Conservation (phyloP, 1,140 invertebrate species). For the Pectinophora gossypiella region DNA sequence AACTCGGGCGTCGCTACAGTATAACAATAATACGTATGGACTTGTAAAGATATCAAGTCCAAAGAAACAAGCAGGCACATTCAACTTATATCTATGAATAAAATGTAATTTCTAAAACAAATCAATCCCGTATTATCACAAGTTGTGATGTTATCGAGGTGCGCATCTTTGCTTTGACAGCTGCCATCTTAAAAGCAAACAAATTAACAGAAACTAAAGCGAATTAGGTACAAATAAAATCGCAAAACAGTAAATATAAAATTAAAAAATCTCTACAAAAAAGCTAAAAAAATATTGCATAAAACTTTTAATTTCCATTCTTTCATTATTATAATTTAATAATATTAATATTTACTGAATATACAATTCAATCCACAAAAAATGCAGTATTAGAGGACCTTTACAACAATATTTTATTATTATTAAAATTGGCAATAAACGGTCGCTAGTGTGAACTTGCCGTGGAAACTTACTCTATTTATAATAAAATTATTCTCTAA, state of each 20-base stretch:
- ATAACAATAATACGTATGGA: conserved; percentile 10
- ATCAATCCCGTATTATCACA: conserved; percentile 50
- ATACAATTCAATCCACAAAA: conserved; percentile 45
- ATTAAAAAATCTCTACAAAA: conserved; percentile 41
- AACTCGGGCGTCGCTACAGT: conserved; percentile 18
- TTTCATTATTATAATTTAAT: conserved; percentile 45
- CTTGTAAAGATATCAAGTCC: neutral
- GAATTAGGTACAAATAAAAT: conserved; percentile 14
- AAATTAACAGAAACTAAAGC: conserved; percentile 7
- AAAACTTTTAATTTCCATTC: conserved; percentile 42
- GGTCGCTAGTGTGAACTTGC: conserved; percentile 21
- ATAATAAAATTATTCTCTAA: conserved; percentile 36
- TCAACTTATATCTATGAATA: conserved; percentile 55
- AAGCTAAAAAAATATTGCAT: conserved; percentile 53
- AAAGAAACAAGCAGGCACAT: conserved; percentile 50
- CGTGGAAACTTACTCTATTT: conserved; percentile 33
- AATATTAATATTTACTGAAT: conserved; percentile 56
- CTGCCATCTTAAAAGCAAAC: conserved; percentile 18
- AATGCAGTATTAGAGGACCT: conserved; percentile 23
- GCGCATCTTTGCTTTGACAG: conserved; percentile 11
- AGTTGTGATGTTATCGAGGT: conserved; percentile 52
- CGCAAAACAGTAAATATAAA: conserved; percentile 22
- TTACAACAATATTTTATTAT: conserved; percentile 32
- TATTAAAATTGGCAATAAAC: conserved; percentile 36
- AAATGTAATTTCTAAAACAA: conserved; percentile 43